Conservation (phyloP, 2,797 vertebrate genomes). For the Poecilia picta region DNA sequence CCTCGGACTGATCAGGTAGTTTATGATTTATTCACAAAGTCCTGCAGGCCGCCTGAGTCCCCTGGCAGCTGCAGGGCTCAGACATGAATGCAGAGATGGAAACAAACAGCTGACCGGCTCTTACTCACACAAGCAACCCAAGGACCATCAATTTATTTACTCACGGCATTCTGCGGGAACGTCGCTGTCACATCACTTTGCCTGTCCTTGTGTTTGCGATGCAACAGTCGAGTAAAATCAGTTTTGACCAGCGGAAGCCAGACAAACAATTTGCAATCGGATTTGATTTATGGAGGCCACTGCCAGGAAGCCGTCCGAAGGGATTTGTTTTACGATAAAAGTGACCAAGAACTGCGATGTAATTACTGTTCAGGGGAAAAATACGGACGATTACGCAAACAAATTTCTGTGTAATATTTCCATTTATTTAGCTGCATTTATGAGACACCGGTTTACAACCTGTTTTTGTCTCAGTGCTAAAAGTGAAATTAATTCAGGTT, state of each 20-base stretch:
- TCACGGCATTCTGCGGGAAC: not conserved
- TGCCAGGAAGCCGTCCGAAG: slow-evolving; percentile 8
- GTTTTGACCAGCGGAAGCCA: slow-evolving; percentile 5
- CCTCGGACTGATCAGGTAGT: slow-evolving; percentile 51
- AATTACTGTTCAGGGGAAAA: not conserved
- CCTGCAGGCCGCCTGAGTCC: slow-evolving; percentile 51
- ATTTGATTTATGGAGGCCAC: slow-evolving; percentile 10
- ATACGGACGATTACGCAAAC: not conserved
- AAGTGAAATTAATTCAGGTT: not conserved
- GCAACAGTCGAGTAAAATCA: slow-evolving; percentile 21
- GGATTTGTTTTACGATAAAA: slow-evolving; percentile 9
- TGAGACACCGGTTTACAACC: not conserved
- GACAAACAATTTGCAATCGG: slow-evolving; percentile 11
- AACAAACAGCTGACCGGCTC: slow-evolving; percentile 19
- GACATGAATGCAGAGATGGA: slow-evolving; percentile 13
- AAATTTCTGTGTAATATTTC: not conserved
- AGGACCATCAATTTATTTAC: not conserved
- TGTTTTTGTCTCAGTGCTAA: not conserved
- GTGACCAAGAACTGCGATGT: not conserved
- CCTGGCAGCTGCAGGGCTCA: slow-evolving; percentile 9
- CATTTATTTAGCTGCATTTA: not conserved
- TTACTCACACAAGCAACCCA: not conserved
- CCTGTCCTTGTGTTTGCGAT: slow-evolving; percentile 9
- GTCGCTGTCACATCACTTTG: slow-evolving; percentile 2
- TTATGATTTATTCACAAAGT: slow-evolving; percentile 73